phyloP scores from a whole-genome alignment of 2,797 vertebrate species.

The Coracias cyanogaster region DNA sequence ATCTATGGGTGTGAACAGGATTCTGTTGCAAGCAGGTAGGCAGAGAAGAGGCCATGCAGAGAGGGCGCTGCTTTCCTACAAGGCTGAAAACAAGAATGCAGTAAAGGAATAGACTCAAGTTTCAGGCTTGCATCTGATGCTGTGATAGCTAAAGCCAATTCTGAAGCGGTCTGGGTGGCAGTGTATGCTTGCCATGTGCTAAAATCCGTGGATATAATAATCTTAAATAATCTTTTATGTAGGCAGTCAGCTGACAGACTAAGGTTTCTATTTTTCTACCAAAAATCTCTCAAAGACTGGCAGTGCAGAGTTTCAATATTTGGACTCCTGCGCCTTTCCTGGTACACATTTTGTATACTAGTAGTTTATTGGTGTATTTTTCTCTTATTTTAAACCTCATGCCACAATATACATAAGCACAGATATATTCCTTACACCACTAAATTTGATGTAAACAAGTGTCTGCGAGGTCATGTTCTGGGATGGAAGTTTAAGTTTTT shows the following conservation, averaged over 20 bases:
- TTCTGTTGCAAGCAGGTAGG: neutral
- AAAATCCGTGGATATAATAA: neutral
- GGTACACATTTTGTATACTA: neutral
- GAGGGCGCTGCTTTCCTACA: neutral
- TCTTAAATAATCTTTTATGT: neutral
- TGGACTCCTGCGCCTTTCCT: neutral
- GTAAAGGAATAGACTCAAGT: neutral
- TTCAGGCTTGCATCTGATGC: neutral
- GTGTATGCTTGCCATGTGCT: neutral
- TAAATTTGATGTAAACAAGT: neutral
- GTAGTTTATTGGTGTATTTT: neutral
- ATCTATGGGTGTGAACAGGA: accelerated
- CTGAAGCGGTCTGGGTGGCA: neutral
- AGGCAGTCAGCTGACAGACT: neutral
- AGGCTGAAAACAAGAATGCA: neutral
- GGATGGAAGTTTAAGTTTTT: neutral
- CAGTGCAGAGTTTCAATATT: neutral
- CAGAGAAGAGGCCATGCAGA: neutral
- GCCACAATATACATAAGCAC: neutral
- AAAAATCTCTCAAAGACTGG: neutral
- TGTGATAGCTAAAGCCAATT: neutral
- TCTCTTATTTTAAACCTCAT: neutral
- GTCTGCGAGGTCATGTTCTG: neutral
- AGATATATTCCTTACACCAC: neutral
- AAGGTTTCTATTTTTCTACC: neutral